phyloP scores from a whole-genome alignment of 2,888 invertebrate genomes.

The Lepas anatifera region DNA sequence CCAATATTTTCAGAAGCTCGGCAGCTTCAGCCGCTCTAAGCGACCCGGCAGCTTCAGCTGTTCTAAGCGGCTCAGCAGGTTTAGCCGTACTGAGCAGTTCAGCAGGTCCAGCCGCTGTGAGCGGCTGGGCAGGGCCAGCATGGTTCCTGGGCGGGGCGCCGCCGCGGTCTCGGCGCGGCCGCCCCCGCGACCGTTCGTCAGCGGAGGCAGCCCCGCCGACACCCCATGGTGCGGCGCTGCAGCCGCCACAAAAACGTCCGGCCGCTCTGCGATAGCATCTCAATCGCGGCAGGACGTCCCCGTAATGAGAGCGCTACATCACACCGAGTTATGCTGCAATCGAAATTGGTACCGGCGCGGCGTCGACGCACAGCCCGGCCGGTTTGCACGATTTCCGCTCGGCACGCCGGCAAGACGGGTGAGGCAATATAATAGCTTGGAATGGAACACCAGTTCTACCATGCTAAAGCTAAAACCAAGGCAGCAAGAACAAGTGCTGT shows the following conservation, averaged over 20 bases:
- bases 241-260: not conserved
- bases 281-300: not conserved
- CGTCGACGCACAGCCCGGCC: not conserved
- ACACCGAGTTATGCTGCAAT: not conserved
- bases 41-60: too few relatives aligned
- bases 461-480: too few relatives aligned
- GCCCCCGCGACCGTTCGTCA: not conserved
- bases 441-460: too few relatives aligned
- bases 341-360: slow-evolving; percentile 5
- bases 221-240: not conserved
- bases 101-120: too few relatives aligned
- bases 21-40: too few relatives aligned
- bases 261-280: not conserved
- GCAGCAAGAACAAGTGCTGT: too few relatives aligned
- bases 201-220: not conserved
- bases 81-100: too few relatives aligned
- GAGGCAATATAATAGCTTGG: too few relatives aligned
- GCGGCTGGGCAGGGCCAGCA: too few relatives aligned
- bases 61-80: too few relatives aligned
- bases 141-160: not conserved
- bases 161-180: not conserved
- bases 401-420: too few relatives aligned
- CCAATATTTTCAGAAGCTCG: too few relatives aligned
- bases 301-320: slow-evolving; percentile 1
- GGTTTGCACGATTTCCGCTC: slow-evolving; percentile 6